A percentile compares a stretch with the other conserved stretches of the same genome.
phyloP scores from a whole-genome alignment of 2,888 invertebrate species.

The Pimpla rufipes region DNA sequence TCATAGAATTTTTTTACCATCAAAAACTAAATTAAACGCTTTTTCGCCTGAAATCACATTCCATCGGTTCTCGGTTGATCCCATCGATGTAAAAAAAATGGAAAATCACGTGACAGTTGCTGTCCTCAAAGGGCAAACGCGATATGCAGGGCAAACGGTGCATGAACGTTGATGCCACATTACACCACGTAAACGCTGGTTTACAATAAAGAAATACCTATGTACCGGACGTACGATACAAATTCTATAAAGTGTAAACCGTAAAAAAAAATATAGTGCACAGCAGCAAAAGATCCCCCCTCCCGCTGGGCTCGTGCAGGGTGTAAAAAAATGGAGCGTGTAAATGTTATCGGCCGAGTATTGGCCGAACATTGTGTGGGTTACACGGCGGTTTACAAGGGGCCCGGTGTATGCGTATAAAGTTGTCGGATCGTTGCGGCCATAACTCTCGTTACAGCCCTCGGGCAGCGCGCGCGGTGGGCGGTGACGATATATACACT shows the following conservation, averaged over 20 bases:
- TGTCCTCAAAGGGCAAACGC: neutral
- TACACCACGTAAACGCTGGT: neutral
- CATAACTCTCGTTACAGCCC: slow-evolving; percentile 65
- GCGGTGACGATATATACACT: slow-evolving; percentile 47
- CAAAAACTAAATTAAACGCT: neutral
- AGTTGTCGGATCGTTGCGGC: slow-evolving; percentile 55
- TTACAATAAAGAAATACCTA: neutral
- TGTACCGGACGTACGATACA: neutral
- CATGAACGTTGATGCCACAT: neutral
- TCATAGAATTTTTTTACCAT: neutral
- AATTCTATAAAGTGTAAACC: slow-evolving; percentile 36
- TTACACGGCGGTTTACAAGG: slow-evolving; percentile 24
- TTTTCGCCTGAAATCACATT: too few species aligned
- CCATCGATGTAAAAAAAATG: neutral
- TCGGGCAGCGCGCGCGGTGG: slow-evolving; percentile 32
- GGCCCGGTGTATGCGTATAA: slow-evolving; percentile 48
- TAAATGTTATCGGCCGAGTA: slow-evolving; percentile 43
- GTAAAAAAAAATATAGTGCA: slow-evolving; percentile 31
- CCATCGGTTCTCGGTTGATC: neutral
- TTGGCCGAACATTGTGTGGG: slow-evolving; percentile 24
- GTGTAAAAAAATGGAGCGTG: slow-evolving; percentile 24
- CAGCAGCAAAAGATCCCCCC: neutral
- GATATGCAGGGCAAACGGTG: neutral
- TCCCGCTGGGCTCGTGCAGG: neutral
- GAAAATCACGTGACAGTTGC: neutral